Base-by-base conservation (phyloP, 1,140 invertebrate species). In the Phymastichus coffea region DNA sequence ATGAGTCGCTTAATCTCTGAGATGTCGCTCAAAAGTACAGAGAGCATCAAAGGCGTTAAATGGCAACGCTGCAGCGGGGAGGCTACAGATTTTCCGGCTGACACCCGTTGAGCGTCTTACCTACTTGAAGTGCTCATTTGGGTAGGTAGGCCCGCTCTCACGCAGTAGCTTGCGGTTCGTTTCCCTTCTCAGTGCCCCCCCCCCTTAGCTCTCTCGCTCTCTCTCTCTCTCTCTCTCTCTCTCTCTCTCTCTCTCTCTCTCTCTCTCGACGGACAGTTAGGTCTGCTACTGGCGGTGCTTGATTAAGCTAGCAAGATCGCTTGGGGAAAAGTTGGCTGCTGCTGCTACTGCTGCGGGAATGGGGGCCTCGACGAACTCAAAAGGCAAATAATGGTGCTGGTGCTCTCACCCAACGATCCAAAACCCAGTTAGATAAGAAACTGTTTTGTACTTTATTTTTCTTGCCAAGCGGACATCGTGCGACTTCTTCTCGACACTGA, bases 371-470 rank as follows among this genome's bases (percentile, higher is more conserved):
- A 14, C 33, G 23, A 41, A 57, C n/a, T 57, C 40, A 49, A 57
- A 57, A 51, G 38, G 46, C 56, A 57, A 57, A 57, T 57, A 57
- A 51, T 51, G 37, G 47, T 26, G 15, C 20, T 22, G 17, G 30
- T 23, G 40, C 40, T 10, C 35, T n/a, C 35, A 14, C 35, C 14
- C 14, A 46, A 44, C 22, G 41, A 19, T 44, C 41, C 20, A 8
- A 33, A 8, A 26, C 22, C 17, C 26, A 30, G 33, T 38, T 14
- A 47, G 56, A 57, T 57, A 57, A 57, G 47, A 57, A 57, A 57
- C 47, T 57, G 26, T 41, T 49, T 38, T 41, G 37, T 57, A 58
- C 57, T 52, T 44, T 58, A 58, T 58, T 58, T 58, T 58, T 58
- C 47, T 52, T 52, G 28, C 17, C 12, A 41, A 58, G 28, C 51